Percentiles rank a stretch among this genome's conserved stretches.
phyloP scores from a whole-genome alignment of 2,888 invertebrate species.

The Creontiades dilutus region DNA sequence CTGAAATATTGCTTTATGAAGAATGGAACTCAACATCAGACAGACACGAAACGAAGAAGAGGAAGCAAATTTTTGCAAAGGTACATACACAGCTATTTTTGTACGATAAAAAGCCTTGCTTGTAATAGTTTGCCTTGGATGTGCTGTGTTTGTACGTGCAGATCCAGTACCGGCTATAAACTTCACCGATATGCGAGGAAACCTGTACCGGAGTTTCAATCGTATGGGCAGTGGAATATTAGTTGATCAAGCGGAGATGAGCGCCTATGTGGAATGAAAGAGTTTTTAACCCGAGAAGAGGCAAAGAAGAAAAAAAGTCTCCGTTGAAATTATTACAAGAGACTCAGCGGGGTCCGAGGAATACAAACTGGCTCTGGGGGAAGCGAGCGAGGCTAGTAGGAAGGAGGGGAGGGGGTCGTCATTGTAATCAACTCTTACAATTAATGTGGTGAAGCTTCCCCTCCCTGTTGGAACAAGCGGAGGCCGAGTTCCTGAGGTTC shows the following conservation, averaged over 20 bases:
- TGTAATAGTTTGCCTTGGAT: no score
- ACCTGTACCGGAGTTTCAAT: not conserved
- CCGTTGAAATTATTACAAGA: slow-evolving; percentile 44
- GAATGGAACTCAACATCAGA: no score
- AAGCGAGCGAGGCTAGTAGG: not conserved
- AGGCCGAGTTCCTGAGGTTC: slow-evolving; percentile 19
- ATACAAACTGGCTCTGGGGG: slow-evolving; percentile 24
- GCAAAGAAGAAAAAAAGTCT: not conserved
- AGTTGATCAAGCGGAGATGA: slow-evolving; percentile 17
- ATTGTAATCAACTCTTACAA: slow-evolving; percentile 54
- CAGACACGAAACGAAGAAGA: no score
- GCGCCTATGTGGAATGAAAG: slow-evolving; percentile 17
- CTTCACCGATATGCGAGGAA: not conserved
- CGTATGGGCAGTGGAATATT: not conserved
- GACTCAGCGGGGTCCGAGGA: slow-evolving; percentile 41
- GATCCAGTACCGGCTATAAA: no score
- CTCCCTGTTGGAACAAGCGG: slow-evolving; percentile 7
- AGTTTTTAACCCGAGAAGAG: not conserved
- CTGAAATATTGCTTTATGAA: no score
- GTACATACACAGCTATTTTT: no score
- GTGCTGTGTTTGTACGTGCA: no score
- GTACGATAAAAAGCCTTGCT: no score
- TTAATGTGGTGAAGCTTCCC: slow-evolving; percentile 45
- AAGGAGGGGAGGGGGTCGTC: slow-evolving; percentile 8
- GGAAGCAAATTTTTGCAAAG: no score